phyloP scores from a whole-genome alignment of 2,113 vertebrate genomes.

The Octodon degus region DNA sequence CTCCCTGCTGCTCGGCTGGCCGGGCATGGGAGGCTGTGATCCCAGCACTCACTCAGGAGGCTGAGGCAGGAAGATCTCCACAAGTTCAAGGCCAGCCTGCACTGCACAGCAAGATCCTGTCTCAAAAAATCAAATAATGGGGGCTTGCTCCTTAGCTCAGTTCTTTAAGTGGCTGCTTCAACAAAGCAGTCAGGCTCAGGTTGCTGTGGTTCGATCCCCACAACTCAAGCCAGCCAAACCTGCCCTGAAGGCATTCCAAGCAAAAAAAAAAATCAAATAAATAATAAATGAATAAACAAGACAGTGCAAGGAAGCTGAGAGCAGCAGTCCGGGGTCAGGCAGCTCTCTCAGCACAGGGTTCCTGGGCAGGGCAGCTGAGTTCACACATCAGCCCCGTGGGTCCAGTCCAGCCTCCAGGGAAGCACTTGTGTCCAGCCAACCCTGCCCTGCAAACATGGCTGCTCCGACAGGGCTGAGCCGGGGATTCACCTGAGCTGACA shows the following conservation, averaged over 20 bases:
- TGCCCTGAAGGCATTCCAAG: too few relatives aligned
- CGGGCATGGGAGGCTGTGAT: not conserved
- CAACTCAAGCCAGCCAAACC: too few relatives aligned
- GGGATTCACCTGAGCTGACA: not conserved
- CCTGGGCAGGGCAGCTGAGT: not conserved
- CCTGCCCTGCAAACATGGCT: slow-evolving; percentile 11
- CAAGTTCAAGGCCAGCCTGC: not conserved
- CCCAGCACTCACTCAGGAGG: not conserved
- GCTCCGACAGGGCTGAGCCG: not conserved
- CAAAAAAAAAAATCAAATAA: not conserved
- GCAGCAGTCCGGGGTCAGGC: not conserved
- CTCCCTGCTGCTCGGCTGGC: not conserved
- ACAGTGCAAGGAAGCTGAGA: not conserved
- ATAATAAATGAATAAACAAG: not conserved
- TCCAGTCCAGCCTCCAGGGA: not conserved
- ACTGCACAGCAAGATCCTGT: not conserved
- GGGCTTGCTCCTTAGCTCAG: too few relatives aligned
- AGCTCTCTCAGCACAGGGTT: not conserved
- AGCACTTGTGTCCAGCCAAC: not conserved
- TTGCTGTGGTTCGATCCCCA: too few relatives aligned
- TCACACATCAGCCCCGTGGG: not conserved
- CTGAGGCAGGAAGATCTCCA: not conserved
- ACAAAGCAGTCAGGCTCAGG: too few relatives aligned
- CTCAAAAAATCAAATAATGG: not conserved
- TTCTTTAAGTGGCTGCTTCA: too few relatives aligned